phyloP scores from a whole-genome alignment of 2,113 vertebrate species.

The Sus scrofa region DNA sequence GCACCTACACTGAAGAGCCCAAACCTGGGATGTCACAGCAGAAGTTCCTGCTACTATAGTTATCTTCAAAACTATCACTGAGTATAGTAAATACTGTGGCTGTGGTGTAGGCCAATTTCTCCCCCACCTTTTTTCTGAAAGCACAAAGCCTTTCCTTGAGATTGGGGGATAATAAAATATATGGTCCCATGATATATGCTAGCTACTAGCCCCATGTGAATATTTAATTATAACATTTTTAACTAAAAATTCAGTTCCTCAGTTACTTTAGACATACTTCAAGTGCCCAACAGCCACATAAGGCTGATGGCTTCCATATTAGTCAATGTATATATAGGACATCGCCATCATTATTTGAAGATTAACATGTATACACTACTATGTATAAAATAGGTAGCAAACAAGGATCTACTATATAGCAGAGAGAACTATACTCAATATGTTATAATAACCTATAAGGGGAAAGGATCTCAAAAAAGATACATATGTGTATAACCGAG shows the following conservation, averaged over 20 bases:
- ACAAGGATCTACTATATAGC: neutral
- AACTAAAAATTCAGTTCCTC: slow-evolving; percentile 41
- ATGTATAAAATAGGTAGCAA: neutral
- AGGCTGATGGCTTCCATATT: neutral
- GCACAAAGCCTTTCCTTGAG: neutral
- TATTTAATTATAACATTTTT: neutral
- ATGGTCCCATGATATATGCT: neutral
- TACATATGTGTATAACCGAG: neutral
- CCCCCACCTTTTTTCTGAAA: neutral
- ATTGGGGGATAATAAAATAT: neutral
- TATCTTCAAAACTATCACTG: neutral
- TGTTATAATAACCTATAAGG: neutral
- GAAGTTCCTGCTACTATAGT: neutral
- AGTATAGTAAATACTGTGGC: neutral
- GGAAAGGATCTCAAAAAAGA: neutral
- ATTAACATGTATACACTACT: neutral
- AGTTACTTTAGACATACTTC: neutral
- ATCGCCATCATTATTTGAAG: neutral
- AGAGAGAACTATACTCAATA: neutral
- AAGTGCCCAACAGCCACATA: neutral
- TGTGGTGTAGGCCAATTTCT: too few relatives aligned
- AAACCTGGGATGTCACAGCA: neutral
- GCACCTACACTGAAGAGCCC: neutral
- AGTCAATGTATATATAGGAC: neutral
- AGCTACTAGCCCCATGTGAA: neutral